Percentiles rank a stretch among this genome's conserved stretches.
Evolutionary conservation across 2,113 vertebrate species (phyloP).

Genomic region (Crotalus viridis): DNA sequence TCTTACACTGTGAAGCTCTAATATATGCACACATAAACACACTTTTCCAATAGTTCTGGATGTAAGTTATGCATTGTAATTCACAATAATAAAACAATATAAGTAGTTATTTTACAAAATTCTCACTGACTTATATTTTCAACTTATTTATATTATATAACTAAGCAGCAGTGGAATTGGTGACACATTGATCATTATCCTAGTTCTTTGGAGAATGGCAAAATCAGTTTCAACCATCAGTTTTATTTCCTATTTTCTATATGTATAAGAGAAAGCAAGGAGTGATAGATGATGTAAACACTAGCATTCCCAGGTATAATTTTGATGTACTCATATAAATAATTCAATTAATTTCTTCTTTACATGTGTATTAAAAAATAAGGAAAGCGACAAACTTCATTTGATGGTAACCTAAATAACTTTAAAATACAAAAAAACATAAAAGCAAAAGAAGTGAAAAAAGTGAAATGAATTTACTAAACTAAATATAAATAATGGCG

Average conservation of each 20-base stretch:
- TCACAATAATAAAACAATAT: conserved; percentile 58
- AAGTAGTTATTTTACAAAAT: conserved; percentile 50
- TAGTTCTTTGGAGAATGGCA: conserved; percentile 30
- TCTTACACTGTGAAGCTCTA: conserved; percentile 53
- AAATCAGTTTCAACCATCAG: conserved; percentile 49
- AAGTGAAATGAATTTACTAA: background rate
- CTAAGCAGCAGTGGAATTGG: conserved; percentile 68
- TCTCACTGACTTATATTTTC: conserved; percentile 59
- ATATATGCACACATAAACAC: conserved; percentile 40
- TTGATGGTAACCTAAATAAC: background rate
- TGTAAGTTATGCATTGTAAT: conserved; percentile 57
- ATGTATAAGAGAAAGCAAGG: conserved; percentile 20
- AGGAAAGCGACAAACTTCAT: background rate
- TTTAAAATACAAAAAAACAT: background rate
- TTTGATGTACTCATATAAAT: background rate
- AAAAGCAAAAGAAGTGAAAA: background rate
- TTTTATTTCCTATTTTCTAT: conserved; percentile 50
- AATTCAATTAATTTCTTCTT: background rate
- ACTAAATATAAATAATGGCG: background rate
- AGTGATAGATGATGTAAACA: background rate
- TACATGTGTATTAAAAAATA: background rate
- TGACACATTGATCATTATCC: conserved; percentile 63
- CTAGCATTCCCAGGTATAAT: background rate
- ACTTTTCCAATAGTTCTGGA: conserved; percentile 51
- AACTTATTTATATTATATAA: conserved; percentile 60